phyloP scores from a whole-genome alignment of 2,797 vertebrate genomes.

The Falco naumanni region DNA sequence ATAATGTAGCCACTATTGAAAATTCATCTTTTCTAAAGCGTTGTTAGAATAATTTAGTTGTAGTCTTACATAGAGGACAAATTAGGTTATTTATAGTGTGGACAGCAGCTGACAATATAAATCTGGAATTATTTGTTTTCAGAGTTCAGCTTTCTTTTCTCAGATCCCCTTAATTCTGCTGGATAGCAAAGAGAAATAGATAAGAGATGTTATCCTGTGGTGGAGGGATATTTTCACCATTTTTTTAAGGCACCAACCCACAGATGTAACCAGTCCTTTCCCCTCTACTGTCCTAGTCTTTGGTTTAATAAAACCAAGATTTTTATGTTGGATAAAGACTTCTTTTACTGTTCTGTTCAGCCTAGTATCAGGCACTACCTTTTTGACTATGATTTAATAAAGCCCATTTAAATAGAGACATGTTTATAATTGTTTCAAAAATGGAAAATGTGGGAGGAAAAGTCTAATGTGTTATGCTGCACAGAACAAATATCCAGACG shows the following conservation, averaged over 20 bases:
- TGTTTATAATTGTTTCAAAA: background rate
- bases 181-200: background rate
- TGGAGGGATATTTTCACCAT: background rate
- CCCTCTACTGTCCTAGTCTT: background rate
- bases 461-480: background rate
- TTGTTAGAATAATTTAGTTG: constrained; percentile 41
- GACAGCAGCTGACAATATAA: constrained; percentile 22
- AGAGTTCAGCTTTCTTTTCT: constrained; percentile 22
- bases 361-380: background rate
- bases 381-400: background rate
- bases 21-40: constrained; percentile 21
- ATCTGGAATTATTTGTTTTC: constrained; percentile 29
- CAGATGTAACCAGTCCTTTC: background rate
- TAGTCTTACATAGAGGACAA: background rate
- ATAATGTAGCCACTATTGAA: background rate
- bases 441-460: background rate
- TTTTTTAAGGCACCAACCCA: background rate
- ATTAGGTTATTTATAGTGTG: constrained; percentile 25
- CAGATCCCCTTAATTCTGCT: background rate
- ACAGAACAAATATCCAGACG: background rate
- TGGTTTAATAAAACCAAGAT: background rate
- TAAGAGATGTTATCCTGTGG: background rate
- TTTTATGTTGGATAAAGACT: background rate
- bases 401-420: background rate
- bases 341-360: background rate